A percentile compares a stretch with the other conserved stretches of the same genome.
Evolutionary conservation across 2,113 vertebrate species (phyloP).

Genomic region (Struthio camelus): DNA sequence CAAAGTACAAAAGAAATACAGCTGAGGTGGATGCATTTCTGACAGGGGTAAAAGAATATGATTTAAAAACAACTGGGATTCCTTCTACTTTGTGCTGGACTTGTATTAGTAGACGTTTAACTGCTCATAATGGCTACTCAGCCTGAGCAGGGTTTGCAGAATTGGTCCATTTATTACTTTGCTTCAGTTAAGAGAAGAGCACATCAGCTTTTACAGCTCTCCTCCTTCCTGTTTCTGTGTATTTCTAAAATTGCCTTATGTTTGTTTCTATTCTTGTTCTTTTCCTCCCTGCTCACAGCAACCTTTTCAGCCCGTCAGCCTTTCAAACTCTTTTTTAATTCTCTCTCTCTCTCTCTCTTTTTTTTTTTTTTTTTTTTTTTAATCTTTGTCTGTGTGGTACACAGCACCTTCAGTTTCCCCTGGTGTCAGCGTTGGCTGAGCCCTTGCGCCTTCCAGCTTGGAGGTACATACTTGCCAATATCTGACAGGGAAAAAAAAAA

Average conservation of each 20-base stretch:
- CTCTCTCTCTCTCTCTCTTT: too few species aligned
- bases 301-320: not conserved
- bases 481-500: not conserved
- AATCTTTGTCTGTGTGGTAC: not conserved
- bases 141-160: not conserved
- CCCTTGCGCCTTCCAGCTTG: not conserved
- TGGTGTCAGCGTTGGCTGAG: rapidly evolving
- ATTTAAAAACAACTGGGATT: not conserved
- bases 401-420: not conserved
- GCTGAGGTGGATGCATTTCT: not conserved
- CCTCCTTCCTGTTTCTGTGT: not conserved
- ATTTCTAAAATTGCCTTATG: not conserved
- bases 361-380: not conserved
- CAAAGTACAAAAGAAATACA: not conserved
- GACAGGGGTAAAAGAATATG: not conserved
- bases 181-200: not conserved
- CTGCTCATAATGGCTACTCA: not conserved
- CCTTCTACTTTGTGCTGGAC: not conserved
- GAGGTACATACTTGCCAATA: not conserved
- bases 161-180: not conserved
- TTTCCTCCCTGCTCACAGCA: not conserved
- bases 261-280: not conserved
- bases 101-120: not conserved
- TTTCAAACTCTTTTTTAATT: not conserved
- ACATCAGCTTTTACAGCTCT: not conserved